Base-by-base conservation (phyloP, 1,140 invertebrate species). In the Drosophila auraria region DNA sequence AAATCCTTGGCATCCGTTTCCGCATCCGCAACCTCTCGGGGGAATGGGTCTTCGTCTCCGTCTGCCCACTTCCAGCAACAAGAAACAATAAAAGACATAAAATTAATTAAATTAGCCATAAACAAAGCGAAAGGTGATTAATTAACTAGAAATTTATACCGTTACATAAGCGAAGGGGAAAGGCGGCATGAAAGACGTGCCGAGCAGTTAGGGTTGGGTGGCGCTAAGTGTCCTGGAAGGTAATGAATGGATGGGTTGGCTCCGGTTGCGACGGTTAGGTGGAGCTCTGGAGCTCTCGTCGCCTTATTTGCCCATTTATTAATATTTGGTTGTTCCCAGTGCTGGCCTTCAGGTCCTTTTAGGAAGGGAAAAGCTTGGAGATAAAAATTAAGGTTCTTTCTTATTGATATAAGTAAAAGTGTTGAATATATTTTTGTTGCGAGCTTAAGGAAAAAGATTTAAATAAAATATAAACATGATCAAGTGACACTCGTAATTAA, bases 71-170 rank as follows among this genome's bases (percentile, higher is more conserved):
- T 9, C 47, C 30, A 30, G 51, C 73, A 65, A 75, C 53, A 78
- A 53, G 58, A 62, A 71, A 72, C 76, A 73, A 73, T 80, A 73
- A 83, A 83, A 83, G 81, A 80, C 81, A 83, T 80, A 71, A 83
- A 83, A 83, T 83, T 83, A 83, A 83, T 83, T 83, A 83, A 83
- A 83, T 83, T 83, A 83, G 81, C 76, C 81, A 83, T 83, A 83
- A 83, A 83, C 81, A 83, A 83, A 83, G 81, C 71, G 77, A 80
- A 83, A 83, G 81, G 81, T 83, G 81, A 83, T 83, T 83, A 83
- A 83, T 83, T 83, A 83, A 83, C 81, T 80, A 78, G 81, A 75
- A 83, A 80, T 83, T 83, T 83, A 83, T 83, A 83, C 80, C 80
- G 73, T 73, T 82, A 82, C 60, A 82, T 66, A 78, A 49, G 59